Base-by-base conservation (phyloP, 2,888 invertebrate species). In the Strigamia transsilvanica region DNA sequence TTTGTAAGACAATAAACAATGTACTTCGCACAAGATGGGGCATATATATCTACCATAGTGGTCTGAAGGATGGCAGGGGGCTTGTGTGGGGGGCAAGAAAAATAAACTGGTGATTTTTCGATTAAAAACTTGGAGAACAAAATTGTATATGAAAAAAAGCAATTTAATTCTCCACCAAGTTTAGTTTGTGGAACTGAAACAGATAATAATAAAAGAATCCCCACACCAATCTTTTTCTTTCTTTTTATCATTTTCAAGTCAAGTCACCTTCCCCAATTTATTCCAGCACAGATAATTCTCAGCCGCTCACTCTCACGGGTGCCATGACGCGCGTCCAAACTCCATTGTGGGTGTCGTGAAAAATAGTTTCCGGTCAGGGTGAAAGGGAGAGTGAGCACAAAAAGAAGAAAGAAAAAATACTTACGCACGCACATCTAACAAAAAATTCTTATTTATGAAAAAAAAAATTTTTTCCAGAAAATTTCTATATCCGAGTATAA, bases 311-410 rank as follows among this genome's bases (percentile, higher is more conserved):
- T 66, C 61, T 66, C 61, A 66, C 61, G 61, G 61, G 61, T 66
- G 61, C 61, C 61, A 66, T 66, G 61, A 66, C 61, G 61, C 61
- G 61, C 61, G 61, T 66, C 61, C 61, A 66, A 66, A 66, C 61
- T 66, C 61, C 61, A 66, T 66, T 66, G 61, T 66, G 61, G 61
- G 61, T 66, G 61, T 66, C 61, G 12, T 66, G 61, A 66, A 66
- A 18, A 66, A 66, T 66, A 66, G 61, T 66, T 66, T 66, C 61
- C 61, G 61, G 61, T 66, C 61, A 66, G 61, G 61, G 61, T 66
- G 21, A 66, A 66, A 66, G 61, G 61, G 61, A 66, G 61, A 66
- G 21, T 66, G 61, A 66, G 21, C 61, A 66, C 61, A 66, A 66
- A 66, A 66, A 66, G 18, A 21, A 66, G 61, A 23, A 23, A 66